These are phyloP conservation scores for Myiotriccus ornatus DNA, from an alignment of 2,797 vertebrate species.

Conservation along the genomic window DNA sequence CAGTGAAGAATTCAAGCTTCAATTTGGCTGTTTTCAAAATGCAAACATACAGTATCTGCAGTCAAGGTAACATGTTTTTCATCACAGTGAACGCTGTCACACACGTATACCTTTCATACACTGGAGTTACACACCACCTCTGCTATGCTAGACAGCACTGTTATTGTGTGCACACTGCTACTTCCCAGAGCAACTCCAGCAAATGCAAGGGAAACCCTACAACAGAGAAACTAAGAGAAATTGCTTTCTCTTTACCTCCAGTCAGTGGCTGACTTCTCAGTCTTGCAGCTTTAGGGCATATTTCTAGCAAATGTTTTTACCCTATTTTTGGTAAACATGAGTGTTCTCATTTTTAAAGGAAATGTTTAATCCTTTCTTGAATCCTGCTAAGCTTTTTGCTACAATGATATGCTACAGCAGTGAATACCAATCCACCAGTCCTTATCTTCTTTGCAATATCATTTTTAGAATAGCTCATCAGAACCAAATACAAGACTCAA, in stretches of 20 bases:
- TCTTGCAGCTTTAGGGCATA: not conserved
- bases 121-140: not conserved
- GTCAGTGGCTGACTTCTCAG: not conserved
- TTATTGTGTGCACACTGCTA: not conserved
- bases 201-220: not conserved
- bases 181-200: not conserved
- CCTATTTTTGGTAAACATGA: not conserved
- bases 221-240: not conserved
- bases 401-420: not conserved
- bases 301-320: not conserved
- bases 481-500: not conserved
- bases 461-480: not conserved
- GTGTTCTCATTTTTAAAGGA: conserved; percentile 28
- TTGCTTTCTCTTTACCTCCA: not conserved
- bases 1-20: not conserved
- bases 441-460: not conserved
- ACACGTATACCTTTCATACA: not conserved
- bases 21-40: not conserved
- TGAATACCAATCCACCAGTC: not conserved
- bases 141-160: not conserved
- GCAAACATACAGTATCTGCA: not conserved
- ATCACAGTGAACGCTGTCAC: not conserved
- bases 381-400: conserved; percentile 35
- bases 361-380: conserved; percentile 27
- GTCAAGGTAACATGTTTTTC: not conserved